Percentiles rank a stretch among this genome's conserved stretches.
Evolutionary conservation across 2,113 vertebrate genomes (phyloP).

Genomic region (Leptodactylus fuscus): DNA sequence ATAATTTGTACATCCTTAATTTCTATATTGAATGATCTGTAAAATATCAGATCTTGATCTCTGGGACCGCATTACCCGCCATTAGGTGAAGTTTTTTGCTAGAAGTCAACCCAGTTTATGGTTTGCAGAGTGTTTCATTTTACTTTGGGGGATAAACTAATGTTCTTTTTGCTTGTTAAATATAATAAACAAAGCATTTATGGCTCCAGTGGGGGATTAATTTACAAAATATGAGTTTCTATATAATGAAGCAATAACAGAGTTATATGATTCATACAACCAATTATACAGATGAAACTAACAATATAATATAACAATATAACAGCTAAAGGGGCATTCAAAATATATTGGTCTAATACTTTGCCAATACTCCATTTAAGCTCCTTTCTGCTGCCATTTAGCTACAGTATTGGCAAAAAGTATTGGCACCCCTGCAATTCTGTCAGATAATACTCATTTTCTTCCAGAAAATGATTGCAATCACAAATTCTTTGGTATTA

Average conservation of each 20-base stretch:
- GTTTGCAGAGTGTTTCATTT: background rate
- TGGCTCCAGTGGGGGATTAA: background rate
- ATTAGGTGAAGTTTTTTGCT: background rate
- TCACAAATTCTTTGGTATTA: too few relatives aligned
- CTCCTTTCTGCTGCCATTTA: too few relatives aligned
- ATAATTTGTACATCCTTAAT: background rate
- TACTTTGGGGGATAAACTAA: conserved; percentile 28
- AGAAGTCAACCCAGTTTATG: background rate
- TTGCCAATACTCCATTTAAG: too few relatives aligned
- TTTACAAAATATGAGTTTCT: conserved; percentile 14
- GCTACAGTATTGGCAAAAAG: too few relatives aligned
- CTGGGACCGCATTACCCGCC: background rate
- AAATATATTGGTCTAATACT: background rate
- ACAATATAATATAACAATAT: background rate
- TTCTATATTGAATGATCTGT: background rate
- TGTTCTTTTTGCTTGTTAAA: conserved; percentile 33
- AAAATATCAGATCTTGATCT: background rate
- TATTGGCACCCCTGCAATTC: too few relatives aligned
- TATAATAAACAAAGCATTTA: background rate
- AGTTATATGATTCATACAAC: background rate
- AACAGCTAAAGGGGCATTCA: background rate
- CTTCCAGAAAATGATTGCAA: too few relatives aligned
- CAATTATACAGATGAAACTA: background rate
- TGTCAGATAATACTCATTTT: too few relatives aligned
- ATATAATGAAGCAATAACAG: conserved; percentile 6